Percentiles rank a stretch among this genome's conserved stretches.
Conservation (phyloP, 2,113 vertebrate species). For the Orcinus orca region DNA sequence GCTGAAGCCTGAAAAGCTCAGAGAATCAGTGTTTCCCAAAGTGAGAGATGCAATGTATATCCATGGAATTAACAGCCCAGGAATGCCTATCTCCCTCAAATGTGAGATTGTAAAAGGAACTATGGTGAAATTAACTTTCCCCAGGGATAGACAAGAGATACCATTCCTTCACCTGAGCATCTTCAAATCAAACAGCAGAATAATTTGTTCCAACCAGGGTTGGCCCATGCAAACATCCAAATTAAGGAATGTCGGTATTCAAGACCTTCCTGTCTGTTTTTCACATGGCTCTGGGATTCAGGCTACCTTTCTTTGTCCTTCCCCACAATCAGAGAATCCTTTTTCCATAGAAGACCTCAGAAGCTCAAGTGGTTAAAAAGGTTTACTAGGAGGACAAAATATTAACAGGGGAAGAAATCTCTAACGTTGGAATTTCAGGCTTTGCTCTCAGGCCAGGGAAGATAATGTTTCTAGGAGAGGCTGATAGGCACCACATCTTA, state of each 20-base stretch:
- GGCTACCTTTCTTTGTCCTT: not conserved
- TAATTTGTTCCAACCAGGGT: not conserved
- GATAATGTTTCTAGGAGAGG: not conserved
- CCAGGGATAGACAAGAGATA: not conserved
- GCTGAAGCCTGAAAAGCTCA: not conserved
- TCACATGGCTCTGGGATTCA: not conserved
- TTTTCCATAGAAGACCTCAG: not conserved
- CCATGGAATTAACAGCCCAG: not conserved
- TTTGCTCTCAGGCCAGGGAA: not conserved
- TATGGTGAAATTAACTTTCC: not conserved
- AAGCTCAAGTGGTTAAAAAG: not conserved
- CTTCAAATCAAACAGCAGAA: not conserved
- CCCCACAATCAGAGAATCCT: not conserved
- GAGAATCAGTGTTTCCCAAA: not conserved
- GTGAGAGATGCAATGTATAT: not conserved
- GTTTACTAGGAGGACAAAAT: not conserved
- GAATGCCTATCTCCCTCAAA: not conserved
- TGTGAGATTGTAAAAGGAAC: no score
- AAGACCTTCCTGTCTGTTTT: not conserved
- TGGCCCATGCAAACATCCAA: not conserved
- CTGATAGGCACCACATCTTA: not conserved
- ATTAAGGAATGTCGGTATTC: not conserved
- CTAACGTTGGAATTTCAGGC: not conserved
- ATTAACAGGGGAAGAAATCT: not conserved
- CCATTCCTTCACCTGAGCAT: not conserved